Conservation (phyloP, 2,113 vertebrate genomes). For the Rhabdornis inornatus region DNA sequence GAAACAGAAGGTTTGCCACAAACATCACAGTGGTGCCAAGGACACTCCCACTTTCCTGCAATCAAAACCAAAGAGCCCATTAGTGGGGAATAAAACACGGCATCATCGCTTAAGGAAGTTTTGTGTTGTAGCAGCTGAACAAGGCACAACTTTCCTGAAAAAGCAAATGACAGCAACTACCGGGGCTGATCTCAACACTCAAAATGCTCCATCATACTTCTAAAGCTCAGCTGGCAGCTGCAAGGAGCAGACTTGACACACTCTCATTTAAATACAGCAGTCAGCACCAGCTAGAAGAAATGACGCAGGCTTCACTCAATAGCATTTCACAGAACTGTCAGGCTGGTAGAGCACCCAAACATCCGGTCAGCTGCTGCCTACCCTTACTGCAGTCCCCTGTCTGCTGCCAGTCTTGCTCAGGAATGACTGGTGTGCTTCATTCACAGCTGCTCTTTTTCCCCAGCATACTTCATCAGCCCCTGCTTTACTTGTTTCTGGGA, state of each 20-base stretch:
- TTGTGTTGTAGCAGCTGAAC: background rate
- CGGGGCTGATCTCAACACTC: background rate
- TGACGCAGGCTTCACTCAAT: background rate
- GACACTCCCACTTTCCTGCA: constrained; percentile 96
- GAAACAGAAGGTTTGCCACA: constrained; percentile 90
- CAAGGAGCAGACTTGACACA: background rate
- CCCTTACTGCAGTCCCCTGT: background rate
- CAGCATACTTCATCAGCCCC: background rate
- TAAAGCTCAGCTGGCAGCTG: background rate
- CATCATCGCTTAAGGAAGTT: background rate
- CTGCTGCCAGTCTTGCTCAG: background rate
- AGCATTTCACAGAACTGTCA: background rate
- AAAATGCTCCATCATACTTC: background rate
- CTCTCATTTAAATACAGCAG: background rate
- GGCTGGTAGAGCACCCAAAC: background rate
- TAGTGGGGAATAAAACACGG: background rate
- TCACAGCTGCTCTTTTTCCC: background rate
- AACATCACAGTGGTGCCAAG: constrained; percentile 98
- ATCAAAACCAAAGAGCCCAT: background rate
- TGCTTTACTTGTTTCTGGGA: background rate
- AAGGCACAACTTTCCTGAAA: background rate
- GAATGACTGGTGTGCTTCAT: background rate
- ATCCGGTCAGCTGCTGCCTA: background rate
- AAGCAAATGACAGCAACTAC: background rate
- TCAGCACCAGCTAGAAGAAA: background rate